Percentiles rank a stretch among this genome's conserved stretches.
These are phyloP conservation scores for Cepaea hortensis DNA, from an alignment of 2,888 invertebrate species.

Conservation along the genomic window DNA sequence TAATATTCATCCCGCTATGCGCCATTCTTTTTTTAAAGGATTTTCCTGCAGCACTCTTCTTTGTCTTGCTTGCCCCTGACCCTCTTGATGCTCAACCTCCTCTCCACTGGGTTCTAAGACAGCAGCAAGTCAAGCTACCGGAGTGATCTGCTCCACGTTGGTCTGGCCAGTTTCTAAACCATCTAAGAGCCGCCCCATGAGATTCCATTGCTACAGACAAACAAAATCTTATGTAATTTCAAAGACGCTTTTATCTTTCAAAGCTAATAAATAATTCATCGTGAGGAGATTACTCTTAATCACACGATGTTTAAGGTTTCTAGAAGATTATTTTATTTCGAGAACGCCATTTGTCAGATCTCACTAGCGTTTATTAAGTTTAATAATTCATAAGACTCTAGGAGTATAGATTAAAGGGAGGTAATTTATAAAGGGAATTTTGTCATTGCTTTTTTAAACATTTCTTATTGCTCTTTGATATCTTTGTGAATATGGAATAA, in stretches of 20 bases:
- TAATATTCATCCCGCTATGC: slow-evolving; percentile 85
- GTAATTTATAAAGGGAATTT: too few relatives aligned
- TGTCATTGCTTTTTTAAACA: too few relatives aligned
- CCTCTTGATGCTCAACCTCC: slow-evolving; percentile 48
- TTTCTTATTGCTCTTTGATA: too few relatives aligned
- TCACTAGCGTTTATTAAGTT: too few relatives aligned
- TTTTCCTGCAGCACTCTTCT: slow-evolving; percentile 71
- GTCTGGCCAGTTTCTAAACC: slow-evolving; percentile 27
- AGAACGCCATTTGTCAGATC: too few relatives aligned
- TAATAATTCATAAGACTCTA: too few relatives aligned
- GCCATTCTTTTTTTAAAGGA: slow-evolving; percentile 85
- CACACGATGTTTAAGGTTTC: neutral
- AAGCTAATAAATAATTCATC: neutral
- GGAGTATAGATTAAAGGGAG: too few relatives aligned
- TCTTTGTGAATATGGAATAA: too few relatives aligned
- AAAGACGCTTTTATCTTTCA: neutral
- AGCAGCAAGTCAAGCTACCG: neutral
- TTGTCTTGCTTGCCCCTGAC: slow-evolving; percentile 53
- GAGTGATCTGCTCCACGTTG: slow-evolving; percentile 21
- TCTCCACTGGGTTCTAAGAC: slow-evolving; percentile 41
- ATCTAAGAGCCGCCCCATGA: slow-evolving; percentile 7
- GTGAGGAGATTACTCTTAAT: neutral
- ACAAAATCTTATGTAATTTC: neutral
- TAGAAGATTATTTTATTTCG: too few relatives aligned
- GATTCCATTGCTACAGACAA: neutral